phyloP scores from a whole-genome alignment of 1,140 invertebrate genomes.

The Pseudomyrmex sp. region DNA sequence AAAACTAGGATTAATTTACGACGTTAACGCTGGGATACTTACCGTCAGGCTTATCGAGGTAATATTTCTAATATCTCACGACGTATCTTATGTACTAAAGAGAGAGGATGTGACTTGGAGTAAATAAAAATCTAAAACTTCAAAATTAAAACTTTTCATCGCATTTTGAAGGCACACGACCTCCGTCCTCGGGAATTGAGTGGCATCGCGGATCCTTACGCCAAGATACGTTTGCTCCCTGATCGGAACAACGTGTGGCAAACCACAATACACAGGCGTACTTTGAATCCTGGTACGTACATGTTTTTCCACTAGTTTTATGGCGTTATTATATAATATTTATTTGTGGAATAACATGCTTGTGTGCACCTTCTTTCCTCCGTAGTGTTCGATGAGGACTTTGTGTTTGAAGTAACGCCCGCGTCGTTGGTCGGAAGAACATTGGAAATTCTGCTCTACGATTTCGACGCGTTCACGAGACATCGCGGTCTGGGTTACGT shows the following conservation, averaged over 20 bases:
- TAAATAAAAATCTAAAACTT: background rate
- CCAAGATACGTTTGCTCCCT: constrained; percentile 86
- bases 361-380: background rate
- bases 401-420: constrained; percentile 90
- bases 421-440: constrained; percentile 85
- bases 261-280: constrained; percentile 88
- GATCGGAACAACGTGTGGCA: constrained; percentile 88
- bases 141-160: constrained; percentile 15
- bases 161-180: constrained; percentile 84
- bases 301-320: background rate
- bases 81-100: background rate
- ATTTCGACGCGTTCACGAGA: constrained; percentile 89
- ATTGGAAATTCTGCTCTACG: constrained; percentile 86
- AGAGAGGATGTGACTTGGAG: no score
- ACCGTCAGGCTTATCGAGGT: constrained; percentile 85
- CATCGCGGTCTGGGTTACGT: constrained; percentile 87
- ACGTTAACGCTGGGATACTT: constrained; percentile 84
- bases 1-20: constrained; percentile 84
- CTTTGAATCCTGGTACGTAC: constrained; percentile 86
- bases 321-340: background rate
- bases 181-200: constrained; percentile 86
- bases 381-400: constrained; percentile 89
- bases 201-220: constrained; percentile 87
- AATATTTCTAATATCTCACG: constrained; percentile 11
- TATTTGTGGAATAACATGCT: background rate